Conservation (phyloP, 2,113 vertebrate species). For the Nyctereutes procyonoides region DNA sequence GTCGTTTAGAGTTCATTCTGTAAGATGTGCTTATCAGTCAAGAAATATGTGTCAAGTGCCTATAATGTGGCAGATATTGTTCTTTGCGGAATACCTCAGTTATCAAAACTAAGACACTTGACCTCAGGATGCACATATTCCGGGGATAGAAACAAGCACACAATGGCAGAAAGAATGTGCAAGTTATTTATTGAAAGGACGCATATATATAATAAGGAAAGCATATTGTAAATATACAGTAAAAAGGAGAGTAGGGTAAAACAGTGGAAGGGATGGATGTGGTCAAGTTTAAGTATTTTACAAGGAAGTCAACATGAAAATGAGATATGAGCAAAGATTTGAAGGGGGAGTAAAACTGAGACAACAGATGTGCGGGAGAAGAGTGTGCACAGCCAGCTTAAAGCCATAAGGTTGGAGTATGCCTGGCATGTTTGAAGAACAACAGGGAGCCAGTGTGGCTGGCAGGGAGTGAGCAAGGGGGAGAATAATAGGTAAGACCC, state of each 20-base stretch:
- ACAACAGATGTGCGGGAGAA: neutral
- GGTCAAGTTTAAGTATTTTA: neutral
- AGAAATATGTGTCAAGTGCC: neutral
- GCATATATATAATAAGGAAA: neutral
- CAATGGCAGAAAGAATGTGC: neutral
- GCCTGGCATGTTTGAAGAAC: neutral
- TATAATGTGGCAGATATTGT: neutral
- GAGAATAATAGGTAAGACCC: neutral
- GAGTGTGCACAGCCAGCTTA: neutral
- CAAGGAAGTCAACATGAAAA: neutral
- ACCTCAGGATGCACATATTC: neutral
- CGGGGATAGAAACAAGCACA: neutral
- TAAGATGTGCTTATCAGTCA: neutral
- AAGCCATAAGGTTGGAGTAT: neutral
- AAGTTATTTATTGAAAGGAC: neutral
- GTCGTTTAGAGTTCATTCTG: neutral
- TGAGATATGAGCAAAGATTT: neutral
- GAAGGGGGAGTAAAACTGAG: neutral
- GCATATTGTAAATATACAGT: neutral
- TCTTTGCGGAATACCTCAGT: neutral
- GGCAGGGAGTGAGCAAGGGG: fast-evolving
- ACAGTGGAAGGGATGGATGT: neutral
- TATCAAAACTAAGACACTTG: neutral
- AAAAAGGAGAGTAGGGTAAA: neutral
- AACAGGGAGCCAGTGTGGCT: fast-evolving